A percentile compares a stretch with the other conserved stretches of the same genome.
These are phyloP conservation scores for Sturnus vulgaris DNA, from an alignment of 2,113 vertebrate genomes.

Conservation along the genomic window DNA sequence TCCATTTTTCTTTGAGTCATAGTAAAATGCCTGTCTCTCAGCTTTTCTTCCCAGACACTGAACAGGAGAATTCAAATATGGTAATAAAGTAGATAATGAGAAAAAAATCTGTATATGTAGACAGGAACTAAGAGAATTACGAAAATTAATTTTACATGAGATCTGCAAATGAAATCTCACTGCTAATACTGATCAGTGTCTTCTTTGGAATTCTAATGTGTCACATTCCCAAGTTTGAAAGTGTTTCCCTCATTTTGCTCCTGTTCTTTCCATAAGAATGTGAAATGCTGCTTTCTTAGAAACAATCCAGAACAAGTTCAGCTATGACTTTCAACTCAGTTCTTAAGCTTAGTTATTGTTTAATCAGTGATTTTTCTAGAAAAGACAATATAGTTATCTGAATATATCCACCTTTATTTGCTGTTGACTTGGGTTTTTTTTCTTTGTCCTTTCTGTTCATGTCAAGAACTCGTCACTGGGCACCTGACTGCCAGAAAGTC, in stretches of 20 bases:
- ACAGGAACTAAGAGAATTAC: conserved; percentile 71
- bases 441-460: background rate
- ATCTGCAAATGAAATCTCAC: conserved; percentile 67
- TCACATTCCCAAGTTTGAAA: background rate
- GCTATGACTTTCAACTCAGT: background rate
- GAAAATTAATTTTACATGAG: conserved; percentile 76
- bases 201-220: conserved; percentile 62
- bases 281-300: background rate
- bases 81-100: conserved; percentile 66
- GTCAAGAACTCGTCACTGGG: background rate
- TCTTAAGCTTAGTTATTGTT: background rate
- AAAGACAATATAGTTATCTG: background rate
- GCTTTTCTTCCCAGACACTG: conserved; percentile 8
- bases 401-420: background rate
- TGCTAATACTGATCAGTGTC: conserved; percentile 62
- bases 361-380: background rate
- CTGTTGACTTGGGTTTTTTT: background rate
- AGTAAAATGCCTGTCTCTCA: background rate
- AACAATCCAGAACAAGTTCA: conserved; percentile 32
- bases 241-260: background rate
- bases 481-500: background rate
- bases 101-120: conserved; percentile 59
- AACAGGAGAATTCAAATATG: conserved; percentile 47
- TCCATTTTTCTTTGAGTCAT: background rate
- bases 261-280: background rate